phyloP scores from a whole-genome alignment of 2,797 vertebrate species.

The Antennarius maculatus region DNA sequence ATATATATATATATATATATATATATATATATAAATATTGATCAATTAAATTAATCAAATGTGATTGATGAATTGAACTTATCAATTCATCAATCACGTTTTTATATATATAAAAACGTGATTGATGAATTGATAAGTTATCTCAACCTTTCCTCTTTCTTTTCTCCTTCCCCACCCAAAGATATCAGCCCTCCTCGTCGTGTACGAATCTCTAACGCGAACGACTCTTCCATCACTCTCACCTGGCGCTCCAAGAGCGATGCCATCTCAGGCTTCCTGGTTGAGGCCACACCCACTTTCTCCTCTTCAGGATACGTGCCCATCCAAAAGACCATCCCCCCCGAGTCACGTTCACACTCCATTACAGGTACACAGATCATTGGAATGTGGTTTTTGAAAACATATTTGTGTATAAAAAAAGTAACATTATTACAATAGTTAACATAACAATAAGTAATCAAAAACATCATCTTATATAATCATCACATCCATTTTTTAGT shows the following conservation, averaged over 20 bases:
- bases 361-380: slow-evolving; percentile 85
- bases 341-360: slow-evolving; percentile 85
- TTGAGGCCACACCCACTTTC: slow-evolving; percentile 85
- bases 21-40: too few relatives aligned
- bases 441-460: too few relatives aligned
- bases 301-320: slow-evolving; percentile 76
- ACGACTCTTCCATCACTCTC: slow-evolving; percentile 91
- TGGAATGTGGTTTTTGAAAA: neutral
- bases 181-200: slow-evolving; percentile 94
- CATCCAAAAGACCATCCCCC: slow-evolving; percentile 84
- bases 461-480: too few relatives aligned
- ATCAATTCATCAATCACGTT: too few relatives aligned
- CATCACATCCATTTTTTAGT: neutral
- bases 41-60: too few relatives aligned
- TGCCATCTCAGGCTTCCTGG: slow-evolving; percentile 92
- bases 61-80: too few relatives aligned
- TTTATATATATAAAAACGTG: too few relatives aligned
- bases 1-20: too few relatives aligned
- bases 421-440: too few relatives aligned
- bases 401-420: too few relatives aligned
- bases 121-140: too few relatives aligned
- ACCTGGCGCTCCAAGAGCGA: slow-evolving; percentile 94
- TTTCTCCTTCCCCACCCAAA: slow-evolving; percentile 42
- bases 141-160: neutral
- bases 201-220: slow-evolving; percentile 89